phyloP scores from a whole-genome alignment of 1,140 invertebrate species.

The Pentalonia nigronervosa region DNA sequence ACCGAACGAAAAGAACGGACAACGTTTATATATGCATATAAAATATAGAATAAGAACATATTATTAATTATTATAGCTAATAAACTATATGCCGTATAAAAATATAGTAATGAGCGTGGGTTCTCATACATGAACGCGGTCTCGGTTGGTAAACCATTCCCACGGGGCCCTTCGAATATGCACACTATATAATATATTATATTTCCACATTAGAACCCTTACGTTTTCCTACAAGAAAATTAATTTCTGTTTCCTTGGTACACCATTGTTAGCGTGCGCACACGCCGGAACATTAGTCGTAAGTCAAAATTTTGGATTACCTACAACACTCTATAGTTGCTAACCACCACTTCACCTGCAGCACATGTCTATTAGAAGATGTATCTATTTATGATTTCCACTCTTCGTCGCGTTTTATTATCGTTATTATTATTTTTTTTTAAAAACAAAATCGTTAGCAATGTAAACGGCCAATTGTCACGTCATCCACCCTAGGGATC shows the following conservation, averaged over 20 bases:
- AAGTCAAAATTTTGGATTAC: conserved; percentile 50
- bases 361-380: conserved; percentile 16
- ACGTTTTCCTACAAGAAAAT: conserved; percentile 48
- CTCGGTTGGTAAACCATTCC: conserved; percentile 51
- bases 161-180: conserved; percentile 43
- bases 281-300: conserved; percentile 54
- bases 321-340: not conserved
- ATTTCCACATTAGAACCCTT: conserved; percentile 39
- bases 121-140: conserved; percentile 38
- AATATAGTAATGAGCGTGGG: conserved; percentile 40
- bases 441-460: conserved; percentile 14
- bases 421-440: not conserved
- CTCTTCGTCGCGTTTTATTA: not conserved
- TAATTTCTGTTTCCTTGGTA: conserved; percentile 56
- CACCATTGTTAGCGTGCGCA: conserved; percentile 53
- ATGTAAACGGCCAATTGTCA: conserved; percentile 52
- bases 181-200: conserved; percentile 21
- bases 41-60: conserved; percentile 30
- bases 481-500: conserved; percentile 29
- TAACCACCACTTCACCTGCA: not conserved
- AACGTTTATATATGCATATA: not conserved
- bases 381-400: conserved; percentile 44
- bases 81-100: conserved; percentile 48
- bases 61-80: conserved; percentile 48
- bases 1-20: not conserved